Percentiles rank a stretch among this genome's conserved stretches.
phyloP scores from a whole-genome alignment of 2,888 invertebrate species.

The Endotricha flammealis region DNA sequence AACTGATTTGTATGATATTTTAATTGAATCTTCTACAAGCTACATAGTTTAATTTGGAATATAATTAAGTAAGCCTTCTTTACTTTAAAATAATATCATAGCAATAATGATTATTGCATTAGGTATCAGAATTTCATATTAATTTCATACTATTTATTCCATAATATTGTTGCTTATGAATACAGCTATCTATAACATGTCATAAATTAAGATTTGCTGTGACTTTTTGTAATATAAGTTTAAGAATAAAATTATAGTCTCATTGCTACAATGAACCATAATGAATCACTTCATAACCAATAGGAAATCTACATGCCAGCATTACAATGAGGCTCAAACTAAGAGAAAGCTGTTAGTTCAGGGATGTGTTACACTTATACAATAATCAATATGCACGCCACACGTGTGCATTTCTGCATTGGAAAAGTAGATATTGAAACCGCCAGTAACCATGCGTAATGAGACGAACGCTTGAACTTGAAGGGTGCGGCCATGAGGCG shows the following conservation, averaged over 20 bases:
- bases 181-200: too few relatives aligned
- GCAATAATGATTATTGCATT: too few relatives aligned
- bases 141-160: too few relatives aligned
- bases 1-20: too few relatives aligned
- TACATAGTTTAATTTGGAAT: too few relatives aligned
- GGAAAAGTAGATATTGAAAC: constrained; percentile 11
- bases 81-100: too few relatives aligned
- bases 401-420: constrained; percentile 3
- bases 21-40: too few relatives aligned
- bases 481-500: constrained; percentile 57
- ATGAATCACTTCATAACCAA: constrained; percentile 27
- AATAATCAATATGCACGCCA: constrained; percentile 9
- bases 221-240: too few relatives aligned
- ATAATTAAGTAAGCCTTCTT: too few relatives aligned
- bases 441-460: constrained; percentile 8
- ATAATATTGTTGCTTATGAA: too few relatives aligned
- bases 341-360: constrained; percentile 48
- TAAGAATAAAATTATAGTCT: neutral
- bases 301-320: constrained; percentile 39
- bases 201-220: too few relatives aligned
- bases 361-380: constrained; percentile 12
- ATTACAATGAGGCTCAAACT: constrained; percentile 49
- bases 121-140: too few relatives aligned
- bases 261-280: constrained; percentile 5
- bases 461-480: constrained; percentile 27